Percentiles rank a stretch among this genome's conserved stretches.
phyloP scores from a whole-genome alignment of 1,140 invertebrate genomes.

The Potamilus streckersoni region DNA sequence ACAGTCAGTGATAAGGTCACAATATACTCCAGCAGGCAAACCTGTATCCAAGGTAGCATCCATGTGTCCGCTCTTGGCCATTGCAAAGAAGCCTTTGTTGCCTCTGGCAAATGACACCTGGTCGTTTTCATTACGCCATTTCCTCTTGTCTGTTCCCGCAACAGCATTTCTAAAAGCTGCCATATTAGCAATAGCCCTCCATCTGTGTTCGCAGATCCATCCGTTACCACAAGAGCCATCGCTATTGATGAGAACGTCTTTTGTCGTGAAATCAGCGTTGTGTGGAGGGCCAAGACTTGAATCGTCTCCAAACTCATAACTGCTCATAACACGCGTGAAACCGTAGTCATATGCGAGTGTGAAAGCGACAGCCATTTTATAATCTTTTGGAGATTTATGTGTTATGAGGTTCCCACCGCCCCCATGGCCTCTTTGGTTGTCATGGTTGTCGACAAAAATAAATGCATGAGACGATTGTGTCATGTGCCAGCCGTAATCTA shows the following conservation, averaged over 20 bases:
- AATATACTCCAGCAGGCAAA: constrained; percentile 83
- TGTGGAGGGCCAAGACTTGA: constrained; percentile 37
- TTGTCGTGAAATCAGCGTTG: constrained; percentile 72
- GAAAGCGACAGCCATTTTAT: constrained; percentile 81
- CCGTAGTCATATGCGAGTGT: constrained; percentile 83
- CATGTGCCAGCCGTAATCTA: constrained; percentile 56
- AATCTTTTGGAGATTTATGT: constrained; percentile 46
- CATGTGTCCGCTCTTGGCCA: constrained; percentile 52
- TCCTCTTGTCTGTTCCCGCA: constrained; percentile 41
- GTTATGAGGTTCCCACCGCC: constrained; percentile 44
- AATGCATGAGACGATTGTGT: constrained; percentile 63
- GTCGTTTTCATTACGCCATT: constrained; percentile 50
- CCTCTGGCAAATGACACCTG: constrained; percentile 61
- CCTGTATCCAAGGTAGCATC: constrained; percentile 72
- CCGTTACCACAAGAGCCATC: constrained; percentile 78
- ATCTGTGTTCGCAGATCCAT: constrained; percentile 91
- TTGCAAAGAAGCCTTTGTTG: constrained; percentile 62
- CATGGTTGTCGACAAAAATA: constrained; percentile 70
- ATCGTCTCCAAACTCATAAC: constrained; percentile 69
- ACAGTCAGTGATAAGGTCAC: constrained; percentile 84
- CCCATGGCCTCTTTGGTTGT: constrained; percentile 65
- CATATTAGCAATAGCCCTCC: constrained; percentile 86
- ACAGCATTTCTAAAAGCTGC: constrained; percentile 51
- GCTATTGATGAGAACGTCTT: constrained; percentile 69
- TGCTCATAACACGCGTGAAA: constrained; percentile 81